These are phyloP conservation scores for Callionymus lyra DNA, from an alignment of 2,113 vertebrate species.

Conservation along the genomic window DNA sequence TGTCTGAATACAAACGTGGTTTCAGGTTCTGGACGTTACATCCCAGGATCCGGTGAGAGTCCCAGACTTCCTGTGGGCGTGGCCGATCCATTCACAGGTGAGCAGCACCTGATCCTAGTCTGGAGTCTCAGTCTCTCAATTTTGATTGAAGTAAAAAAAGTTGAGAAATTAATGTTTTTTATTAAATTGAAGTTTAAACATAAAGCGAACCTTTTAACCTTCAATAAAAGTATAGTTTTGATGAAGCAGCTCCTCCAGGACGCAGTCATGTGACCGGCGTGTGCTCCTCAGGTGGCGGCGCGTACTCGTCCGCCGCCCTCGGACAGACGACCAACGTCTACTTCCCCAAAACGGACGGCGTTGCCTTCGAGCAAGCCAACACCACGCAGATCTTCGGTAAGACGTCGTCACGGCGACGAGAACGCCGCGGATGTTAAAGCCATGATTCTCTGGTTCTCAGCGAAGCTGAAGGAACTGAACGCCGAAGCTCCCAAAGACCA, in stretches of 20 bases:
- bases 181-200: too few relatives aligned
- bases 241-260: too few relatives aligned
- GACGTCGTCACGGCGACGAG: not conserved
- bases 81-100: conserved; percentile 83
- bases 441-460: conserved; percentile 46
- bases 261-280: too few relatives aligned
- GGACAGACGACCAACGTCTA: conserved; percentile 80
- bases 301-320: conserved; percentile 65
- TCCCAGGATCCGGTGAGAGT: conserved; percentile 71
- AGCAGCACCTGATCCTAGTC: not conserved
- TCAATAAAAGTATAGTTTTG: too few relatives aligned
- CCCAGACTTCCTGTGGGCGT: conserved; percentile 40
- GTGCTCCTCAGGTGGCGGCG: conserved; percentile 66
- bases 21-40: conserved; percentile 84
- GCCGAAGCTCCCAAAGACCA: conserved; percentile 52
- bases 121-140: not conserved
- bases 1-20: not conserved
- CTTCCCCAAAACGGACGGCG: conserved; percentile 88
- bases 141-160: too few relatives aligned
- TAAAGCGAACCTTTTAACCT: too few relatives aligned
- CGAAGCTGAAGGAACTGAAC: conserved; percentile 79
- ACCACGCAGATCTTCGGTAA: conserved; percentile 82
- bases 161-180: too few relatives aligned
- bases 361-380: conserved; percentile 94
- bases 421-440: not conserved